These are phyloP conservation scores for Medauroidea extradentata DNA, from an alignment of 1,140 invertebrate species.

Conservation along the genomic window DNA sequence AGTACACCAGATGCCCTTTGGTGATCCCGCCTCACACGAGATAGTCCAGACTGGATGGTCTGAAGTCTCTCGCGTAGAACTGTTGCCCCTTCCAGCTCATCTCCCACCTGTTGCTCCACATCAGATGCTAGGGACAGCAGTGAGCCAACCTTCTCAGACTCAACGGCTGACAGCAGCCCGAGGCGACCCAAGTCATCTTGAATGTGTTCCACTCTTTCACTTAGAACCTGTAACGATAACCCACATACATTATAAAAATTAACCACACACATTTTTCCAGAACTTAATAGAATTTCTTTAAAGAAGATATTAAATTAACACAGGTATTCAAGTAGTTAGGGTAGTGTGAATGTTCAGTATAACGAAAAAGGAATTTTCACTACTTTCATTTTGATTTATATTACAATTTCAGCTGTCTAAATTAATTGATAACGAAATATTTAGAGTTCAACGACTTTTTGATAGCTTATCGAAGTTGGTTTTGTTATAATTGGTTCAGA, in stretches of 20 bases:
- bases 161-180: slow-evolving; percentile 62
- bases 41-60: slow-evolving; percentile 61
- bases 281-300: too few species aligned
- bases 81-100: slow-evolving; percentile 68
- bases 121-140: slow-evolving; percentile 61
- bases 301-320: too few species aligned
- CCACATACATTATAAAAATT: too few species aligned
- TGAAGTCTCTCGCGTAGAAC: slow-evolving; percentile 65
- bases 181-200: slow-evolving; percentile 71
- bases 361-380: too few species aligned
- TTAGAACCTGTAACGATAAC: slow-evolving; percentile 5
- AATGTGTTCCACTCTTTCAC: slow-evolving; percentile 59
- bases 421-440: too few species aligned
- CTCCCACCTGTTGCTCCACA: slow-evolving; percentile 61
- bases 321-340: too few species aligned
- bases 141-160: slow-evolving; percentile 68
- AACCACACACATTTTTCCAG: background rate
- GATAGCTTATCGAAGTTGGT: too few species aligned
- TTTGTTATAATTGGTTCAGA: too few species aligned
- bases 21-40: slow-evolving; percentile 59
- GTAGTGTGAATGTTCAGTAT: too few species aligned
- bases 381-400: too few species aligned
- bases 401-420: too few species aligned
- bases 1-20: slow-evolving; percentile 55
- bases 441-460: too few species aligned